A percentile compares a stretch with the other conserved stretches of the same genome.
Conservation (phyloP, 2,797 vertebrate species). For the Anguilla anguilla region DNA sequence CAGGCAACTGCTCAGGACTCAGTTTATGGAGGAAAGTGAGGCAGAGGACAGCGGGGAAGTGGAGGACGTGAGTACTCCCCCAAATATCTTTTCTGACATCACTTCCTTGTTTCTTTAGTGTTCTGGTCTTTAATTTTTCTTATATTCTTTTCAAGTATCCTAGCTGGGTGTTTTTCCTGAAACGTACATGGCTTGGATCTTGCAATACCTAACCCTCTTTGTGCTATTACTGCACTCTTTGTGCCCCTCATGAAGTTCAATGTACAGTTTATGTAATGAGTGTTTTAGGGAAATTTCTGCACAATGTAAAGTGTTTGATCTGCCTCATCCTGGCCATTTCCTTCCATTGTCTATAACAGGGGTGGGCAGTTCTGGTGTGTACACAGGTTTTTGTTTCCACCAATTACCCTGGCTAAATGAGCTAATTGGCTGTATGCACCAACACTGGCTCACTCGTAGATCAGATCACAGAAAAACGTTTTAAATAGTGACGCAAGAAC, state of each 20-base stretch:
- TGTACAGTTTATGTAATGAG: no score
- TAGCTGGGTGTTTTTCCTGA: no score
- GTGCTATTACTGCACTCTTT: neutral
- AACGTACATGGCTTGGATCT: no score
- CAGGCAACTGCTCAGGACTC: constrained; percentile 80
- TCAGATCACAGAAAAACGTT: neutral
- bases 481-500: neutral
- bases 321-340: no score
- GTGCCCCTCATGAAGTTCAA: no score
- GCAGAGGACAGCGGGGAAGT: constrained; percentile 23
- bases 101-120: neutral
- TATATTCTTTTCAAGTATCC: neutral
- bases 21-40: constrained; percentile 67
- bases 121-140: neutral
- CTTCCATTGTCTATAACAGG: neutral
- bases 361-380: neutral
- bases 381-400: neutral
- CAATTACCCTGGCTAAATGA: neutral
- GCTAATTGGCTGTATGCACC: neutral
- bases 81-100: neutral
- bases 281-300: no score
- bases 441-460: neutral
- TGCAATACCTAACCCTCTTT: neutral
- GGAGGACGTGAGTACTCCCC: constrained; percentile 44
- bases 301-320: no score